Evolutionary conservation across 2,797 vertebrate species (phyloP), one percentile per base, ranked within the genome.

Genomic region (Gymnoscopelus braueri): DNA sequence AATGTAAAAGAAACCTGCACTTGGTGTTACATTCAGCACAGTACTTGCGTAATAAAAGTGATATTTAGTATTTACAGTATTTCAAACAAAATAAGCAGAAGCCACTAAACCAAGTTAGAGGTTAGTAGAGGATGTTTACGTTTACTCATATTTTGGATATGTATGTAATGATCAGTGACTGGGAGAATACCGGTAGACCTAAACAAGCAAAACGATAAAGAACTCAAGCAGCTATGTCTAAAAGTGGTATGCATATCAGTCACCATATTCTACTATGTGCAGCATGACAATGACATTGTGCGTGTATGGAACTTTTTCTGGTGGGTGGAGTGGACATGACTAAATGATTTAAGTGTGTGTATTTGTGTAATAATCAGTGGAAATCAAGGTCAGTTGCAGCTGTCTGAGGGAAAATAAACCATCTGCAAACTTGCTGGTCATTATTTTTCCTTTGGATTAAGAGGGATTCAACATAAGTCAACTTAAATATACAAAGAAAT

Each of bases 191-290:
- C 19, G 19, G 19, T 19, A 10, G 13, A 26, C 2, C 10, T 29
- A 26, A 56, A 56, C 24, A 56, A 26, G 24, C 24, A 29, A 24
- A 29, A 32, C 3, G 54, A 24, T 55, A 55, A 55, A 55, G 11
- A 26, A 32, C 3, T 26, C 19, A 23, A 2, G 53, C 53, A 54
- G n/a, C 15, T 32, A 29, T 3, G 26, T 32, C 23, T 13, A 12
- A 57, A 14, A 12, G 26, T 57, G 61, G 47, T 63, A 50, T 53
- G 24, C 52, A 50, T 29, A 24, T 39, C 51, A 53, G 51, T 15
- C 23, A 55, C 24, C 23, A 56, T 26, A 56, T 5, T 32, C 35
- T 39, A 39, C 35, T 35, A 39, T 39, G 35, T 39, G 4, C 35
- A 39, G 35, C 35, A 39, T 39, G 35, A 39, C 35, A 39, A 39